Conservation (phyloP, 2,888 invertebrate genomes). For the Lysandra coridon region DNA sequence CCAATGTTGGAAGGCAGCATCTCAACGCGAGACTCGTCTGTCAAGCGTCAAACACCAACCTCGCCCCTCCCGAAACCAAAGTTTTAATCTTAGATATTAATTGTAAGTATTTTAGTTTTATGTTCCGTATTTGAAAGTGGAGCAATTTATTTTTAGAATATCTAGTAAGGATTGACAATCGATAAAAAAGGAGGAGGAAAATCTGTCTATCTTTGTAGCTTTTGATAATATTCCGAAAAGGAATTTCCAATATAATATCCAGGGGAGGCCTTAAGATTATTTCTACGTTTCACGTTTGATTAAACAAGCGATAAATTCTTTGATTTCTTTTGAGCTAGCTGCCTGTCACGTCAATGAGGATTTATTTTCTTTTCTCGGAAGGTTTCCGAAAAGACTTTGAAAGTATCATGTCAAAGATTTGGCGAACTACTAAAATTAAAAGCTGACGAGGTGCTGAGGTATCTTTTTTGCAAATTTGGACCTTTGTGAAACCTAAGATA, state of each 20-base stretch:
- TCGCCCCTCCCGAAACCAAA: slow-evolving; percentile 88
- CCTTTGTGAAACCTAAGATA: no score
- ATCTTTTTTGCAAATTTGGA: no score
- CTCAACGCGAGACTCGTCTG: slow-evolving; percentile 91
- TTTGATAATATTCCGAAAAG: background rate
- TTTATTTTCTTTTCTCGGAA: background rate
- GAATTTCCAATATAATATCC: slow-evolving; percentile 16
- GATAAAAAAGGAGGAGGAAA: background rate
- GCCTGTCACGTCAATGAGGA: background rate
- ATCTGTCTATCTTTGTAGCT: background rate
- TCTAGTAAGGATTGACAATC: background rate
- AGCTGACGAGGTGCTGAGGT: background rate
- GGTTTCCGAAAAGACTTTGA: background rate
- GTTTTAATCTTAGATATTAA: slow-evolving; percentile 91
- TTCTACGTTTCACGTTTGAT: slow-evolving; percentile 18
- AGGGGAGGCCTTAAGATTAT: background rate
- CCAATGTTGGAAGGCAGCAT: slow-evolving; percentile 90
- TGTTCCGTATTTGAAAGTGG: background rate
- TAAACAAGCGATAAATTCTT: slow-evolving; percentile 17
- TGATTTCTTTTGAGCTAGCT: background rate
- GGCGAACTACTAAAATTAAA: background rate
- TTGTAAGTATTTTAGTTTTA: slow-evolving; percentile 82
- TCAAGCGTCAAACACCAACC: slow-evolving; percentile 92
- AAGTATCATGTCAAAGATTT: background rate
- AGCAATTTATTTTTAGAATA: background rate